Evolutionary conservation across 2,113 vertebrate genomes (phyloP), one percentile per base, ranked within the genome.

Genomic region (Tympanuchus pallidicinctus): DNA sequence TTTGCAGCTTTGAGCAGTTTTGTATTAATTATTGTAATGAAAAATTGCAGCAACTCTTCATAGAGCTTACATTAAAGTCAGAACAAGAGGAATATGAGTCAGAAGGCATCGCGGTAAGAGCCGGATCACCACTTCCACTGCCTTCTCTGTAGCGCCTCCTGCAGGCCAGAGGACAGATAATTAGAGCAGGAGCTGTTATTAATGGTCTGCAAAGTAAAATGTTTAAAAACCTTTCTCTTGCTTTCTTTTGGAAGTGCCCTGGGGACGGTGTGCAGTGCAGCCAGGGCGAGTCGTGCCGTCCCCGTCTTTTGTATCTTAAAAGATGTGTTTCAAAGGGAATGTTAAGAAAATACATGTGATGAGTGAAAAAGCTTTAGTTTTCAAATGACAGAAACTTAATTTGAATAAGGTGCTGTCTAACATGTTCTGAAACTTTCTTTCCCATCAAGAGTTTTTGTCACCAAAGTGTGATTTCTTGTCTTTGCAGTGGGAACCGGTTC

Each of bases 1-100:
- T 79, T 93, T 65, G 18, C 97, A 99, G 99, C 97, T 99, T 99
- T 67, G 99, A 99, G 96, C 99, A 99, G 90, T 99, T 99, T 96
- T 99, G 99, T 88, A 99, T 99, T 94, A 99, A 99, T 97, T 99
- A 99, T 71, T 99, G 99, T 89, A 99, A 99, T 3, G 99, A 99
- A 94, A 99, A 99, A 88, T 97, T 99, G 84, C 99, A 99, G 97
- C 99, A 99, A 95, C 98, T 99, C 69, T 99, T 99, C 98, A 99
- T 99, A 6, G 99, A 99, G 89, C 98, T 99, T 88, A 99, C 99
- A 0, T 98, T 99, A 43, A 99, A 99, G 90, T 99, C 99, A 0
- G 99, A 99, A 84, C 99, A 99, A 90, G 99, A 99, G 32, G 99
- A 99, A 70, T 99, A 99, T 4, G 99, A 99, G 95, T 97, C 99